A percentile compares a stretch with the other conserved stretches of the same genome.
Conservation (phyloP, 92 coral and sea anemone species). For the Parazoanthus atlanticus region DNA sequence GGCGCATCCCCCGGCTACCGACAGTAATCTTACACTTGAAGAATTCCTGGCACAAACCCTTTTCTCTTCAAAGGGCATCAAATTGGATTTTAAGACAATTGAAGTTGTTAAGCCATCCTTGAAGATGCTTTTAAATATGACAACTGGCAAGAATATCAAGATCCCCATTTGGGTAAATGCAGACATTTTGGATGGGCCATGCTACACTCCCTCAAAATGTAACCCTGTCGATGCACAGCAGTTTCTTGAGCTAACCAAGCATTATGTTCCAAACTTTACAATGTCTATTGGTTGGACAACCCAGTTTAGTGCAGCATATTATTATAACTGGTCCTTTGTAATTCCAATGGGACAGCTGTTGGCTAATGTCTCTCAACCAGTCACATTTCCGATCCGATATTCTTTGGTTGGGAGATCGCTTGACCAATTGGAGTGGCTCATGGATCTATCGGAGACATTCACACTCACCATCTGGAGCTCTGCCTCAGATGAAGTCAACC, state of each 20-base stretch:
- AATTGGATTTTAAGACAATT: slow-evolving; percentile 80
- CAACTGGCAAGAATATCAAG: slow-evolving; percentile 16
- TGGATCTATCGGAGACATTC: slow-evolving; percentile 69
- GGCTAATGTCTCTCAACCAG: slow-evolving; percentile 56
- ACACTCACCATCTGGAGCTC: slow-evolving; percentile 88
- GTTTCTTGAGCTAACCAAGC: slow-evolving; percentile 67
- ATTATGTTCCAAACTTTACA: slow-evolving; percentile 69
- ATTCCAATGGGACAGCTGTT: slow-evolving; percentile 72
- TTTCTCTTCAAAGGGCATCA: slow-evolving; percentile 76
- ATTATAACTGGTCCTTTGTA: slow-evolving; percentile 70
- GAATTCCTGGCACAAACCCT: slow-evolving; percentile 65
- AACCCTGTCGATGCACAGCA: slow-evolving; percentile 62
- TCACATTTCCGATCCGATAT: slow-evolving; percentile 89
- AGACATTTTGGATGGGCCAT: slow-evolving; percentile 82
- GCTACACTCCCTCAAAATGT: slow-evolving; percentile 51
- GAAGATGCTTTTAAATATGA: slow-evolving; percentile 52
- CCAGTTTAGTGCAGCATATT: slow-evolving; percentile 42
- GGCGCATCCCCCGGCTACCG: slow-evolving; percentile 92
- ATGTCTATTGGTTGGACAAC: slow-evolving; percentile 93
- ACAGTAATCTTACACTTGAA: slow-evolving; percentile 82
- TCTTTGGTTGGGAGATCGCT: slow-evolving; percentile 66
- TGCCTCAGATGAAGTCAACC: slow-evolving; percentile 59
- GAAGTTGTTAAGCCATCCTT: slow-evolving; percentile 80
- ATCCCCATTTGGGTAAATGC: slow-evolving; percentile 89
- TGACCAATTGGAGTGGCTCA: slow-evolving; percentile 75